Evolutionary conservation across 2,797 vertebrate genomes (phyloP).

Genomic region (Lepilemur septentrionalis): DNA sequence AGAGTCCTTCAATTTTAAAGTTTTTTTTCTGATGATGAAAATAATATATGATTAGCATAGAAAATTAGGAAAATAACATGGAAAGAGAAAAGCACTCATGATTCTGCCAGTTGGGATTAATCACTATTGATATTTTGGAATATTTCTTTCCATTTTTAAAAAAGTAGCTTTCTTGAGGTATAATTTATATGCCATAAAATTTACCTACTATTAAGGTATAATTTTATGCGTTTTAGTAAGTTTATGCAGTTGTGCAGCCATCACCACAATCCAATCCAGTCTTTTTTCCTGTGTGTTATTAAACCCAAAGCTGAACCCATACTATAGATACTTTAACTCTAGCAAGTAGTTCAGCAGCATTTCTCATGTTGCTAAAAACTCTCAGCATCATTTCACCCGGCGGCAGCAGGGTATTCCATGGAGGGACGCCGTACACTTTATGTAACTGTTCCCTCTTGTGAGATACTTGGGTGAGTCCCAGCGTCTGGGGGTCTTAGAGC

Average conservation of each 20-base stretch:
- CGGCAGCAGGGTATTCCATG: not conserved
- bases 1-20: not conserved
- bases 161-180: not conserved
- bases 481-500: conserved; percentile 49
- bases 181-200: not conserved
- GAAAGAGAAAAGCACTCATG: not conserved
- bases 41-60: not conserved
- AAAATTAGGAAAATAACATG: conserved; percentile 29
- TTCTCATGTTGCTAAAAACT: not conserved
- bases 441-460: conserved; percentile 62
- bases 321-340: fast-evolving
- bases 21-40: conserved; percentile 11
- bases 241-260: too few relatives aligned
- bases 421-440: conserved; percentile 14
- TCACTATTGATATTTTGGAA: not conserved
- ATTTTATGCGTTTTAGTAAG: not conserved
- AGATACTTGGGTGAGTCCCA: conserved; percentile 54
- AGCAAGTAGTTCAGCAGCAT: not conserved
- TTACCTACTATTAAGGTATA: not conserved
- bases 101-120: not conserved
- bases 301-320: not conserved
- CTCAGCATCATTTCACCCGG: not conserved
- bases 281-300: not conserved
- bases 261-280: not conserved
- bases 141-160: not conserved